Percentiles rank a stretch among this genome's conserved stretches.
These are phyloP conservation scores for Leucania comma DNA, from an alignment of 2,888 invertebrate genomes.

Conservation along the genomic window DNA sequence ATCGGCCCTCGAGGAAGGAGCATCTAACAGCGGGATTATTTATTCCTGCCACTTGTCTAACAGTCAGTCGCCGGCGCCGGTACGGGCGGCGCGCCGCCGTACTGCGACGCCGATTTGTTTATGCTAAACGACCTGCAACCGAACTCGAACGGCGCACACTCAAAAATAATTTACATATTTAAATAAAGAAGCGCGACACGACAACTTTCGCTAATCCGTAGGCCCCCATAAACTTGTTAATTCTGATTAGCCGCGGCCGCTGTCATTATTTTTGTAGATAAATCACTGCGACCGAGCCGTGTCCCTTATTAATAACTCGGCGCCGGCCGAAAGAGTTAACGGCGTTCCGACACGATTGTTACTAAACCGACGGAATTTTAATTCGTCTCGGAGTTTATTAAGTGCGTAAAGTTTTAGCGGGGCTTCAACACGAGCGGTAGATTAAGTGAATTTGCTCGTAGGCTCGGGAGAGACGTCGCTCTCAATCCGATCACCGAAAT, in stretches of 20 bases:
- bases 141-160: constrained; percentile 78
- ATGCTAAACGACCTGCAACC: constrained; percentile 84
- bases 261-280: constrained; percentile 80
- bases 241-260: constrained; percentile 76
- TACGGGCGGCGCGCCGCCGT: not conserved
- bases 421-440: constrained; percentile 81
- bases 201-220: constrained; percentile 73
- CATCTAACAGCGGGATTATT: constrained; percentile 84
- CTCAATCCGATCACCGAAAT: constrained; percentile 80
- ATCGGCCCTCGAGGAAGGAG: constrained; percentile 78
- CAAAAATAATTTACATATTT: constrained; percentile 86
- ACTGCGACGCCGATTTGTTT: constrained; percentile 78
- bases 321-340: constrained; percentile 82
- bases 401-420: constrained; percentile 89
- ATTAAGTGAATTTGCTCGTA: constrained; percentile 87
- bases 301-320: constrained; percentile 85
- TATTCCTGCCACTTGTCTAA: constrained; percentile 80
- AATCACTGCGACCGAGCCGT: constrained; percentile 80
- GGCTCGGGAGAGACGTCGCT: constrained; percentile 72
- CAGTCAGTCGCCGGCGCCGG: constrained; percentile 63
- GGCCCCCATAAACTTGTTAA: constrained; percentile 77
- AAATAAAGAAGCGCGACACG: constrained; percentile 78
- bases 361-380: constrained; percentile 89
- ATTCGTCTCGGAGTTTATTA: constrained; percentile 89
- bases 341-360: constrained; percentile 87